phyloP scores from a whole-genome alignment of 2,888 invertebrate genomes.

The Heterodera filipjevi region DNA sequence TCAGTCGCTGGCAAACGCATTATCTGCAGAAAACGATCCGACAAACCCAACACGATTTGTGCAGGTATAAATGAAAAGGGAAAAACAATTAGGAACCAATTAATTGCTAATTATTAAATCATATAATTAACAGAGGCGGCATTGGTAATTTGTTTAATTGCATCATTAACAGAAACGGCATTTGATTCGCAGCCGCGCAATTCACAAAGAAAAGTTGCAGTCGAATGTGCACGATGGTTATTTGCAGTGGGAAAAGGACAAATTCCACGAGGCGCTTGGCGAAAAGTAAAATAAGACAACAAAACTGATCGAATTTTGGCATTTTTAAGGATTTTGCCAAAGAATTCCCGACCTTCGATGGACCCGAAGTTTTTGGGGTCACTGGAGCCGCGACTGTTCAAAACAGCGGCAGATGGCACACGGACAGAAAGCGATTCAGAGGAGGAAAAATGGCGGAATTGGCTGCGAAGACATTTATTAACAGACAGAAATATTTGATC shows the following conservation, averaged over 20 bases:
- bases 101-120: no score
- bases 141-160: not conserved
- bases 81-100: no score
- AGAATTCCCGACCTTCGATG: not conserved
- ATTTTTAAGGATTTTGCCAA: not conserved
- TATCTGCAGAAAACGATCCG: not conserved
- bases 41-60: not conserved
- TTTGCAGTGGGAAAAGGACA: slow-evolving; percentile 8
- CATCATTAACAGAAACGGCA: not conserved
- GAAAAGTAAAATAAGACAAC: not conserved
- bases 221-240: not conserved
- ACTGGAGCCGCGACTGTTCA: not conserved
- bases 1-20: not conserved
- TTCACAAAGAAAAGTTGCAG: not conserved
- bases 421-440: not conserved
- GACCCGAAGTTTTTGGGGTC: slow-evolving; percentile 5
- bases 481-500: not conserved
- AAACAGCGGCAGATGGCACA: not conserved
- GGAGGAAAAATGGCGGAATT: slow-evolving; percentile 1
- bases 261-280: not conserved
- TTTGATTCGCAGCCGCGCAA: not conserved
- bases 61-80: no score
- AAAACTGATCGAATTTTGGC: not conserved
- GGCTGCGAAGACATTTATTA: not conserved
- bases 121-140: no score